phyloP scores from a whole-genome alignment of 2,113 vertebrate genomes.

The Pogona vitticeps region DNA sequence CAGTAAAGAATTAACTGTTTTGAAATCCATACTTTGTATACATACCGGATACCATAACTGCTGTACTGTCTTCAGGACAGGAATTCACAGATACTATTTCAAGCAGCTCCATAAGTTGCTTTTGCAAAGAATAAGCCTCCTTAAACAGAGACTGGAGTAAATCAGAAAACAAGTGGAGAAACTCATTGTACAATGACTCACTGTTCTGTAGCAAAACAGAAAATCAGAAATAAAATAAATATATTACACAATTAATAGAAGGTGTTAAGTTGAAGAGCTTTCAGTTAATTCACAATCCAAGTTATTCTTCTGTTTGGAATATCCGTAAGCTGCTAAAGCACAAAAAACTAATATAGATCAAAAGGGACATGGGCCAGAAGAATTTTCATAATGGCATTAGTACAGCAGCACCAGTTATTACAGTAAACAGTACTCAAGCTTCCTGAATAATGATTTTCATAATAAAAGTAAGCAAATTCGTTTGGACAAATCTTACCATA shows the following conservation, averaged over 20 bases:
- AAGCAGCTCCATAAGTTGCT: conserved; percentile 88
- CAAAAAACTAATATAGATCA: not conserved
- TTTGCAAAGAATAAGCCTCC: conserved; percentile 91
- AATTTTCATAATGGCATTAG: not conserved
- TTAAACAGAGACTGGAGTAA: conserved; percentile 92
- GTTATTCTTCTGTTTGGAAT: not conserved
- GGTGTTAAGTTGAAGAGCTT: not conserved
- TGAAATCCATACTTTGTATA: not conserved
- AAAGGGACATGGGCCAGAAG: not conserved
- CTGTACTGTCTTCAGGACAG: conserved; percentile 75
- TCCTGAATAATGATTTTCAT: not conserved
- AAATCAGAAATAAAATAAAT: not conserved
- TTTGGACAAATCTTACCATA: not conserved
- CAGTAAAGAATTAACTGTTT: not conserved
- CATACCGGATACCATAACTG: conserved; percentile 83
- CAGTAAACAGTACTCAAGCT: not conserved
- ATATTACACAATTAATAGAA: not conserved
- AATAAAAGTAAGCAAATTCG: not conserved
- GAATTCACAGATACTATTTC: conserved; percentile 81
- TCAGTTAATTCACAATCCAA: not conserved
- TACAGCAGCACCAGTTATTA: not conserved
- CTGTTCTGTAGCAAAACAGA: conserved; percentile 81
- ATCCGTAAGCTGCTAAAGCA: not conserved
- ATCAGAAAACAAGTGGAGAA: conserved; percentile 89
- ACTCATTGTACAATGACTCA: conserved; percentile 86